Base-by-base conservation (phyloP, 2,888 invertebrate genomes). In the Carabus problematicus region DNA sequence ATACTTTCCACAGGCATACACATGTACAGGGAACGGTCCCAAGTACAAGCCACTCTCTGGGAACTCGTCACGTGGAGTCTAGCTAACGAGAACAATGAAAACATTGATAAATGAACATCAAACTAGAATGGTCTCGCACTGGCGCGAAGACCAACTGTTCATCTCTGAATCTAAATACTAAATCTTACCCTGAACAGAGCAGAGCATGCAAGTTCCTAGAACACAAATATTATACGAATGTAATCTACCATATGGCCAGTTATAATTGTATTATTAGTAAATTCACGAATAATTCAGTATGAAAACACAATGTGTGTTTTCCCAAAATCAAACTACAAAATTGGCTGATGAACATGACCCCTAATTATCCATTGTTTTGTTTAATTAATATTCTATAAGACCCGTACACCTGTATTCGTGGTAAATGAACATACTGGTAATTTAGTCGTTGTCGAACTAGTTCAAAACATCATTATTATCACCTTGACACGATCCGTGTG, bases 51-150 rank as follows among this genome's bases (percentile, higher is more conserved):
- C 29, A 29, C 29, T 47, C 68, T 52, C 68, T 68, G 68, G 60
- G 68, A 68, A 68, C 42, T 29, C 54, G 68, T 41, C 68, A 68
- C 60, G 68, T 68, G 68, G 60, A 29, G 14, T 14, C 52, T 52
- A 19, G 11, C 12, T 14, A 40, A 41, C 12, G 12, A 18, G 54
- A 68, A 68, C 68, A 68, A 68, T 68, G 68, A 68, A 68, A 68
- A 60, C 68, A 68, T 68, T 68, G 68, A 68, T 68, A 68, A 68
- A 68, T 68, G 68, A 68, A 68, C 68, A 61, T 68, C 60, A 68
- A 60, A 68, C 68, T 60, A 68, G 47, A 66, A 66, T 49, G 16
- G 59, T 39, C 56, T 39, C 64, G 54, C n/a, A n/a, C 45, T 56
- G 64, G 64, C 14, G 14, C n/a, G 16, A 64, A 58, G 45, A 54